Percentiles rank a stretch among this genome's conserved stretches.
These are phyloP conservation scores for Myotis daubentonii DNA, from an alignment of 2,797 vertebrate species.

Conservation along the genomic window DNA sequence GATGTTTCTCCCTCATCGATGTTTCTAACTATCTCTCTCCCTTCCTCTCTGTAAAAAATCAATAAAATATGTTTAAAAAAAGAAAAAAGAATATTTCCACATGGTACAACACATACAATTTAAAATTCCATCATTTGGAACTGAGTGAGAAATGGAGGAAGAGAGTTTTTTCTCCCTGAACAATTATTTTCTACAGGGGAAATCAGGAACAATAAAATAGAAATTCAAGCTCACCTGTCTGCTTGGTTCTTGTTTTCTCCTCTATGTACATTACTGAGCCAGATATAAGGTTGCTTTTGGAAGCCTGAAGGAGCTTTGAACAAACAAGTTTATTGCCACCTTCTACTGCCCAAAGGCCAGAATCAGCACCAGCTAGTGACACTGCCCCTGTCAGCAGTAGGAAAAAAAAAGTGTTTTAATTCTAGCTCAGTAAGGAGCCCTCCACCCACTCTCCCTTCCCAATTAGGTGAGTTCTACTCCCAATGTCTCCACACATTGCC, in stretches of 20 bases:
- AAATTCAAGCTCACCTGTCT: conserved; percentile 86
- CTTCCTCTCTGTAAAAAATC: too few species aligned
- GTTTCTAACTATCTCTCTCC: too few species aligned
- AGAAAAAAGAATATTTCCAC: too few species aligned
- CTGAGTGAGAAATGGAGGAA: not conserved
- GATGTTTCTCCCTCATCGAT: too few species aligned
- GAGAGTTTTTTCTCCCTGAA: not conserved
- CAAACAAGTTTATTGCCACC: conserved; percentile 95
- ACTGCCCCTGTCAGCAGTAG: conserved; percentile 87
- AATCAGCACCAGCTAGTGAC: conserved; percentile 88
- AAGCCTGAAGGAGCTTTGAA: conserved; percentile 90
- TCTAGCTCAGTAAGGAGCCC: not conserved
- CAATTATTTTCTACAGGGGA: not conserved
- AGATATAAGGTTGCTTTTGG: conserved; percentile 91
- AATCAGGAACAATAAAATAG: not conserved
- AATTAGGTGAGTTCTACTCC: not conserved
- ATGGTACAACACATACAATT: not conserved
- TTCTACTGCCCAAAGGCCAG: conserved; percentile 93
- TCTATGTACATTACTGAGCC: conserved; percentile 90
- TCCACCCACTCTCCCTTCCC: not conserved
- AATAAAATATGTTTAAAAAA: too few species aligned
- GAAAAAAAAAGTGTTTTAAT: not conserved
- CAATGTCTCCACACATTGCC: conserved; percentile 12
- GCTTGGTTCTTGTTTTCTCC: conserved; percentile 86
- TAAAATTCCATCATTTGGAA: not conserved